Conservation (phyloP, 2,113 vertebrate species). For the Takifugu bimaculatus region DNA sequence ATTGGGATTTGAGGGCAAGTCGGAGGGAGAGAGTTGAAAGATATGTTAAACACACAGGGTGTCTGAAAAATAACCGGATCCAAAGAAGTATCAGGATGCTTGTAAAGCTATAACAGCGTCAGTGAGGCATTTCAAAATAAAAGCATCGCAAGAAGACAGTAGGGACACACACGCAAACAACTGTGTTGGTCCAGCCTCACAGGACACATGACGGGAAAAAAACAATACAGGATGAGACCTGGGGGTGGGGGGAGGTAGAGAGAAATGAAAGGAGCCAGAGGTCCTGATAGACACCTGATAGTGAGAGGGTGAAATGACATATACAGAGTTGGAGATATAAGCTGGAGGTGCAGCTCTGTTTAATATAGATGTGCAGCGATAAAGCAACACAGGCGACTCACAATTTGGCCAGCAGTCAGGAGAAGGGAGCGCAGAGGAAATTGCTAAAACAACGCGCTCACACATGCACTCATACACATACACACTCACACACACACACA, state of each 20-base stretch:
- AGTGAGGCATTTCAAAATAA: not conserved
- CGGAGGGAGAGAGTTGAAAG: constrained; percentile 23
- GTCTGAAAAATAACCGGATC: not conserved
- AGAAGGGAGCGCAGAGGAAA: constrained; percentile 66
- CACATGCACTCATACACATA: constrained; percentile 23
- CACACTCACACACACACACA: constrained; percentile 28
- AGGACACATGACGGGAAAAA: constrained; percentile 29
- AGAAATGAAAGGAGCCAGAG: constrained; percentile 54
- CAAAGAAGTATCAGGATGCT: not conserved
- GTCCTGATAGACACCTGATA: constrained; percentile 42
- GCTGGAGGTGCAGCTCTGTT: constrained; percentile 51
- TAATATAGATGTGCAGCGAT: constrained; percentile 77
- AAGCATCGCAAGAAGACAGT: not conserved
- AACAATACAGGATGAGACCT: constrained; percentile 24
- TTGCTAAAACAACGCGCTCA: constrained; percentile 56
- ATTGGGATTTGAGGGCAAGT: constrained; percentile 15
- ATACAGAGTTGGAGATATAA: constrained; percentile 45
- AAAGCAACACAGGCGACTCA: constrained; percentile 55
- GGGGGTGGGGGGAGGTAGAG: not conserved
- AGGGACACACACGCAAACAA: not conserved
- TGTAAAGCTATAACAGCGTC: constrained; percentile 10
- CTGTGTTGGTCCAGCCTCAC: not conserved
- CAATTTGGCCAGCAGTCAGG: constrained; percentile 65
- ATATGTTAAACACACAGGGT: constrained; percentile 50
- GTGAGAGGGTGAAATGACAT: constrained; percentile 54